Conservation (phyloP, 2,797 vertebrate genomes). For the Ptychadena robeensis region DNA sequence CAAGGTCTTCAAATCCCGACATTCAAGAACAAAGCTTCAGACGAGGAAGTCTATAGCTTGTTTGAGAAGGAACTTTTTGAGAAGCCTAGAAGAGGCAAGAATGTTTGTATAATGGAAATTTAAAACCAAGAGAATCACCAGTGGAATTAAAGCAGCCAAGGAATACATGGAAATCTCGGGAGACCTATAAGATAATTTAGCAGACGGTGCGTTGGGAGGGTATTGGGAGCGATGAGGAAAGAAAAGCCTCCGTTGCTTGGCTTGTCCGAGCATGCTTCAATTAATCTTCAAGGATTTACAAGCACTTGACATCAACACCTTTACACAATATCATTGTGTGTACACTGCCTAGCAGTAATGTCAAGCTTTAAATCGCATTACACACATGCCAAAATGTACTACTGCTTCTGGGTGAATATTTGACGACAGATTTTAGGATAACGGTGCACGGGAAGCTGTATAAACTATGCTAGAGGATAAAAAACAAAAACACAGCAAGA, state of each 20-base stretch:
- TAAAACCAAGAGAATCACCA: conserved; percentile 17
- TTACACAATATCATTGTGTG: conserved; percentile 46
- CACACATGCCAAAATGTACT: conserved; percentile 58
- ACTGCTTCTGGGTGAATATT: conserved; percentile 33
- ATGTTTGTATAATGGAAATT: not conserved
- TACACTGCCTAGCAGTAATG: conserved; percentile 33
- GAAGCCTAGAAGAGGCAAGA: not conserved
- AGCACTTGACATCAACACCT: conserved; percentile 58
- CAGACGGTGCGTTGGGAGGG: conserved; percentile 16
- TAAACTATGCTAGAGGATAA: not conserved
- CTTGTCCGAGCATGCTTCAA: conserved; percentile 57
- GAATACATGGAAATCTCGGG: conserved; percentile 16
- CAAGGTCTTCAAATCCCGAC: too few relatives aligned
- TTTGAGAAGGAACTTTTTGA: conserved; percentile 16
- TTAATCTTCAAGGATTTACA: conserved; percentile 51
- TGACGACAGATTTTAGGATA: not conserved
- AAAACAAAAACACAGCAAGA: not conserved
- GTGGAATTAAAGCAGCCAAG: conserved; percentile 13
- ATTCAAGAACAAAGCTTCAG: too few relatives aligned
- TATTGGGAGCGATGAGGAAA: conserved; percentile 11
- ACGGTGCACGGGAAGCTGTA: not conserved
- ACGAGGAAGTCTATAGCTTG: not conserved
- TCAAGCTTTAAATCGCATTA: conserved; percentile 57
- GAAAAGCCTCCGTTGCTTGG: conserved; percentile 17
- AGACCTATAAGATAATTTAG: conserved; percentile 25